These are phyloP conservation scores for Paramormyrops kingsleyae DNA, from an alignment of 2,113 vertebrate species.

Conservation along the genomic window DNA sequence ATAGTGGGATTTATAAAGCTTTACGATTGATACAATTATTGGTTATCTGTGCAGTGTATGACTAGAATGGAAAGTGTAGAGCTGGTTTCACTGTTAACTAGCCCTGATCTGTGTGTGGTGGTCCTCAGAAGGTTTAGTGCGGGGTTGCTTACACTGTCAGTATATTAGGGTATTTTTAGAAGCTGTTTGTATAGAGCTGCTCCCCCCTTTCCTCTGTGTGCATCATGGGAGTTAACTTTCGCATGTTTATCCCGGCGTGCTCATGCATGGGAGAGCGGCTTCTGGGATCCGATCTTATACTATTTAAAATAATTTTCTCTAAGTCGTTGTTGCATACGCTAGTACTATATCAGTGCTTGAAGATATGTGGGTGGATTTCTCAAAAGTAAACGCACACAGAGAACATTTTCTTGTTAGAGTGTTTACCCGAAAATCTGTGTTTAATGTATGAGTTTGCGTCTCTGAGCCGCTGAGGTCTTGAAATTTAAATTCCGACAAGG, in stretches of 20 bases:
- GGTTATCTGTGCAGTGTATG: not conserved
- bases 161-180: constrained; percentile 1
- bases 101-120: not conserved
- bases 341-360: not conserved
- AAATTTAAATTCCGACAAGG: not conserved
- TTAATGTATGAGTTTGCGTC: not conserved
- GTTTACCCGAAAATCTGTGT: not conserved
- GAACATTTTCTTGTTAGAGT: not conserved
- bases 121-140: not conserved
- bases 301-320: not conserved
- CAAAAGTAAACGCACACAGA: not conserved
- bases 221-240: not conserved
- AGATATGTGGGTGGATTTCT: not conserved
- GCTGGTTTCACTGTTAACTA: not conserved
- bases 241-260: not conserved
- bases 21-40: not conserved
- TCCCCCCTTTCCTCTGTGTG: not conserved
- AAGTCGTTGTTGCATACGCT: not conserved
- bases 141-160: not conserved
- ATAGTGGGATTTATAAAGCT: not conserved
- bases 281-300: not conserved
- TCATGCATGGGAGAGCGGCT: not conserved
- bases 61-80: not conserved
- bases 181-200: not conserved
- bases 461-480: not conserved